Evolutionary conservation across 2,888 invertebrate species (phyloP).

Genomic region (Hypercompe scribonia): DNA sequence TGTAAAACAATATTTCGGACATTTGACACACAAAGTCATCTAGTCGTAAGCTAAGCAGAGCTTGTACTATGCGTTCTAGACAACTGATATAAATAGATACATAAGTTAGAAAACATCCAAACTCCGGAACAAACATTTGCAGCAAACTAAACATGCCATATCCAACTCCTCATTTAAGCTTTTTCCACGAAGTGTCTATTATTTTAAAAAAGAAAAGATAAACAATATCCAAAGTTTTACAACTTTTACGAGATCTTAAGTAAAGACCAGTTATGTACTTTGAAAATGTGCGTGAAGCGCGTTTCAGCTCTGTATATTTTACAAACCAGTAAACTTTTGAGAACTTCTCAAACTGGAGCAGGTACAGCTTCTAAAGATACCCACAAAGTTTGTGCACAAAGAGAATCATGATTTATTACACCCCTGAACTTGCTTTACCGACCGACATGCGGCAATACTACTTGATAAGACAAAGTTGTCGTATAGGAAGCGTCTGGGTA

Average conservation of each 20-base stretch:
- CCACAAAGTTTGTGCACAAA: constrained; percentile 1
- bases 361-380: constrained; percentile 14
- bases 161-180: too few relatives aligned
- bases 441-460: neutral
- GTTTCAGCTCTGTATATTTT: neutral
- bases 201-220: neutral
- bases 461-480: neutral
- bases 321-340: neutral
- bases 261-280: neutral
- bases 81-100: too few relatives aligned
- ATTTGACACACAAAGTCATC: too few relatives aligned
- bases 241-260: neutral
- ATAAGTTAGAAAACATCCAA: too few relatives aligned
- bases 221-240: neutral
- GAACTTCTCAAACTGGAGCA: constrained; percentile 2
- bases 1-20: too few relatives aligned
- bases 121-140: too few relatives aligned
- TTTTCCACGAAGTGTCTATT: neutral
- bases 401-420: constrained; percentile 7
- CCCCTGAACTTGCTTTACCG: neutral
- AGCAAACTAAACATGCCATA: too few relatives aligned
- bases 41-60: too few relatives aligned
- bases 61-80: too few relatives aligned
- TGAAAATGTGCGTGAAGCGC: neutral
- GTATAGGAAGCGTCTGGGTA: neutral